Conservation (phyloP, 1,140 invertebrate genomes). For the Atta cephalotes region DNA sequence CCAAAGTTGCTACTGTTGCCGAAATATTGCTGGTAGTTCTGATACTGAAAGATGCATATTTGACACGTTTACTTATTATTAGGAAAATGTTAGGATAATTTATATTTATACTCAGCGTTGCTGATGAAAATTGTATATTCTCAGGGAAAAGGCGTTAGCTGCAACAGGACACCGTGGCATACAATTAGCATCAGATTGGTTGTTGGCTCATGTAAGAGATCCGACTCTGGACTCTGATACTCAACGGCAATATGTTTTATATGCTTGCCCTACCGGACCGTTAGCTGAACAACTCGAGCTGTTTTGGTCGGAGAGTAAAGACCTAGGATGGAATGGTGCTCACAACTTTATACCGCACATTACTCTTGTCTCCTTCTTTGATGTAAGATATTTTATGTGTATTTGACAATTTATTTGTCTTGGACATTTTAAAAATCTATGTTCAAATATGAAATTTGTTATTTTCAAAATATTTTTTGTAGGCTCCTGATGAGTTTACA, state of each 20-base stretch:
- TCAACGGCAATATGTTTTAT: conserved; percentile 94
- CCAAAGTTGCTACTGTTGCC: not conserved
- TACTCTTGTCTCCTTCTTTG: conserved; percentile 95
- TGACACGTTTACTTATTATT: not conserved
- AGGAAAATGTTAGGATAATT: not conserved
- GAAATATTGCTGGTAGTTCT: not conserved
- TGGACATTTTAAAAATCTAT: not conserved
- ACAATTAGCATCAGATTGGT: conserved; percentile 95
- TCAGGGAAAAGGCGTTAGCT: conserved; percentile 94
- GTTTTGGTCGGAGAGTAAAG: conserved; percentile 93
- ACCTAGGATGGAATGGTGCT: conserved; percentile 94
- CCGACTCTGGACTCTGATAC: conserved; percentile 90
- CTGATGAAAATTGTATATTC: not conserved
- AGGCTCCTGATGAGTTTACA: conserved; percentile 92
- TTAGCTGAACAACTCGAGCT: conserved; percentile 90
- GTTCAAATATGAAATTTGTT: not conserved
- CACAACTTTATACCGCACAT: conserved; percentile 96
- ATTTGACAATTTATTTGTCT: not conserved
- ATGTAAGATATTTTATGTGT: conserved; percentile 87
- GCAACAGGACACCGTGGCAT: conserved; percentile 95
- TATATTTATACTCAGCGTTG: not conserved
- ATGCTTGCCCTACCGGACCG: conserved; percentile 93
- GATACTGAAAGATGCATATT: not conserved
- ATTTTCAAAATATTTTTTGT: conserved; percentile 57
- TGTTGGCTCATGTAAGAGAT: conserved; percentile 95